Evolutionary conservation across 2,888 invertebrate species (phyloP).

Genomic region (Trachelus stipa): DNA sequence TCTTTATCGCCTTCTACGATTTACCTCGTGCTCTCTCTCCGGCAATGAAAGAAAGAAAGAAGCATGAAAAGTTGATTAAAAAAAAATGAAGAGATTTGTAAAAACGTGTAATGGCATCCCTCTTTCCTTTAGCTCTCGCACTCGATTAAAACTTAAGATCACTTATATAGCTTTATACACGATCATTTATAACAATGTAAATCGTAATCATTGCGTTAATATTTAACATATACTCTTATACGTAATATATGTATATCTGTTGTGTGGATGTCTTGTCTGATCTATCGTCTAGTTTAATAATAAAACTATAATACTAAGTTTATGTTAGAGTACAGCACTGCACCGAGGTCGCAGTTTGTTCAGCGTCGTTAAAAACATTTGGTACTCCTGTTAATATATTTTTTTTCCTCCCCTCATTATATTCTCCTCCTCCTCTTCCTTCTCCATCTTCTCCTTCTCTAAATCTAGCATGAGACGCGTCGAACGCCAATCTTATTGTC

Average conservation of each 20-base stretch:
- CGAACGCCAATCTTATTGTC: conserved; percentile 43
- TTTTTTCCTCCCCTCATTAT: conserved; percentile 9
- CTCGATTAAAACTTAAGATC: conserved; percentile 65
- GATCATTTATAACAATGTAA: conserved; percentile 65
- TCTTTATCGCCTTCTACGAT: neutral
- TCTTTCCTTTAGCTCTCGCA: conserved; percentile 55
- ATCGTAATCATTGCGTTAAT: conserved; percentile 66
- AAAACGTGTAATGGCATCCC: conserved; percentile 58
- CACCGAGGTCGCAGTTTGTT: conserved; percentile 51
- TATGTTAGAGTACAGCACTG: conserved; percentile 55
- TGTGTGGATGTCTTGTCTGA: conserved; percentile 43
- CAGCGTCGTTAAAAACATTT: conserved; percentile 14
- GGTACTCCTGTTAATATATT: conserved; percentile 13
- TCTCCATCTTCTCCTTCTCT: neutral
- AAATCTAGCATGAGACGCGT: neutral
- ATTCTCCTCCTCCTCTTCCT: neutral
- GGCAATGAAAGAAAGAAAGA: conserved; percentile 28
- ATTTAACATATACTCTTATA: conserved; percentile 66
- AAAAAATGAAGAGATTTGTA: conserved; percentile 46
- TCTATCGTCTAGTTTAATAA: conserved; percentile 32
- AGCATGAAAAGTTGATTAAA: neutral
- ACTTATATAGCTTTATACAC: conserved; percentile 66
- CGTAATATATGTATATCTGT: conserved; percentile 59
- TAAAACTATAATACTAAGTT: conserved; percentile 34
- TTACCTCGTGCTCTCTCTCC: conserved; percentile 17